Conservation (phyloP, 2,888 invertebrate species). For the Catocala fraxini region DNA sequence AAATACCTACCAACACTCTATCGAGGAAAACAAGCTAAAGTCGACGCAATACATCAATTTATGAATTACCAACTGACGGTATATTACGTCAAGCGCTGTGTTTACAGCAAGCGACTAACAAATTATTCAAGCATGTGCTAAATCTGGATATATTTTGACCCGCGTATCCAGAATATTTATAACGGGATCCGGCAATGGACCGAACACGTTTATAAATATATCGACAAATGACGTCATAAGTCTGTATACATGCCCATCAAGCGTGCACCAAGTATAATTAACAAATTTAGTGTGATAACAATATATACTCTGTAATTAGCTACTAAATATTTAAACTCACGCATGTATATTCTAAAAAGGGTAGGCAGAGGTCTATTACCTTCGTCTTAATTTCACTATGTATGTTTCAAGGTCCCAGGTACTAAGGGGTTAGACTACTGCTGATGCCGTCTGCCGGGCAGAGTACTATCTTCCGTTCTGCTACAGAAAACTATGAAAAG, state of each 20-base stretch:
- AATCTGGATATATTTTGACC: slow-evolving; percentile 39
- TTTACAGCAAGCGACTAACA: slow-evolving; percentile 43
- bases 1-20: no score
- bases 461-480: no score
- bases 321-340: no score
- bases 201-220: slow-evolving; percentile 37
- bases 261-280: neutral
- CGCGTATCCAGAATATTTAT: slow-evolving; percentile 38
- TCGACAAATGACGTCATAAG: slow-evolving; percentile 33
- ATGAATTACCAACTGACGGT: slow-evolving; percentile 14
- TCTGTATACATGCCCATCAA: neutral
- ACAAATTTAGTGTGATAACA: neutral
- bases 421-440: no score
- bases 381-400: no score
- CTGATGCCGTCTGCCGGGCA: no score
- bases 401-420: no score
- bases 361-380: no score
- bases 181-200: slow-evolving; percentile 32
- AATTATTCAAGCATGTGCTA: slow-evolving; percentile 42
- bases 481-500: no score
- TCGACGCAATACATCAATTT: neutral
- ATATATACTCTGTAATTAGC: no score
- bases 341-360: no score
- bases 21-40: no score
- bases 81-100: slow-evolving; percentile 41